Percentiles rank a stretch among this genome's conserved stretches.
Evolutionary conservation across 2,113 vertebrate genomes (phyloP).

Genomic region (Lasiurus cinereus): DNA sequence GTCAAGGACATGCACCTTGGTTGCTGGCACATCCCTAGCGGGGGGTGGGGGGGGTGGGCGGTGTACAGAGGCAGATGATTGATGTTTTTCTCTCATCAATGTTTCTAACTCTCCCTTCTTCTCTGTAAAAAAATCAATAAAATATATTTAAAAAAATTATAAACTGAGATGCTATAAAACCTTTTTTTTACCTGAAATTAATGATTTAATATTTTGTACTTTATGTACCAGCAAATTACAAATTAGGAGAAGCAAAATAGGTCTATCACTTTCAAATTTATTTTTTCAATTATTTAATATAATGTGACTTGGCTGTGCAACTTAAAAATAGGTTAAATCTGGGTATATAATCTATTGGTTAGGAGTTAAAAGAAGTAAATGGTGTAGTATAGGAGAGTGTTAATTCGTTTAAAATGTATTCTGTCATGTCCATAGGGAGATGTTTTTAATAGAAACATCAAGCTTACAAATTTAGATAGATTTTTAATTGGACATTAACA

Average conservation of each 20-base stretch:
- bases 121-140: too few species aligned
- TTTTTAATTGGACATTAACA: not conserved
- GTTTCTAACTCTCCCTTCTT: too few species aligned
- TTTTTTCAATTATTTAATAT: not conserved
- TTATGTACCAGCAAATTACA: not conserved
- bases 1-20: too few species aligned
- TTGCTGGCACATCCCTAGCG: too few species aligned
- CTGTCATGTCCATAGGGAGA: not conserved
- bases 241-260: slow-evolving; percentile 19
- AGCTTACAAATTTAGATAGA: not conserved
- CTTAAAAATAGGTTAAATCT: slow-evolving; percentile 22
- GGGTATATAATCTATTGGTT: not conserved
- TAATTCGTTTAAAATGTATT: not conserved
- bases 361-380: not conserved
- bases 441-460: not conserved
- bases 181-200: slow-evolving; percentile 12
- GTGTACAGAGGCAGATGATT: too few species aligned
- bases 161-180: not conserved
- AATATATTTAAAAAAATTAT: not conserved
- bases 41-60: too few species aligned
- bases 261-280: not conserved
- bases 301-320: not conserved
- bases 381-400: not conserved
- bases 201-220: not conserved
- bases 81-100: too few species aligned